A percentile compares a stretch with the other conserved stretches of the same genome.
Evolutionary conservation across 2,113 vertebrate species (phyloP).

Genomic region (Podarcis cretensis): DNA sequence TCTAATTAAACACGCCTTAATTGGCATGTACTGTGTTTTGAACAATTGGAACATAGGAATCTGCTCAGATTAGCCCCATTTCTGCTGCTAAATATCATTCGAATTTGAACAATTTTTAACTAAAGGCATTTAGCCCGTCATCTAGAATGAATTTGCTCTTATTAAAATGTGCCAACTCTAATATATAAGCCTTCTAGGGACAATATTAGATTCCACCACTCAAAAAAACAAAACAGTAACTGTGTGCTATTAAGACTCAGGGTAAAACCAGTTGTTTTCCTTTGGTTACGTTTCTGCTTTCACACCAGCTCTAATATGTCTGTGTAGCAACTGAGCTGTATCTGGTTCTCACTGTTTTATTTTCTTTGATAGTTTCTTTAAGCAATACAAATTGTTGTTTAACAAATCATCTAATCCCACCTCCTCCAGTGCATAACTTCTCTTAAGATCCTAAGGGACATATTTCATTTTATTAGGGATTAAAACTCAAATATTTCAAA

Average conservation of each 20-base stretch:
- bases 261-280: neutral
- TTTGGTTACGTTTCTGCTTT: neutral
- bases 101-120: neutral
- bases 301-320: neutral
- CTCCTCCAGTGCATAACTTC: neutral
- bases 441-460: neutral
- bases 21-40: neutral
- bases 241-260: neutral
- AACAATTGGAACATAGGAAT: neutral
- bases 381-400: neutral
- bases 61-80: neutral
- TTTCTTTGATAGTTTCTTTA: neutral
- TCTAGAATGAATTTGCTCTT: neutral
- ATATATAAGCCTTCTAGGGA: neutral
- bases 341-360: neutral
- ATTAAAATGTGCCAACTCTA: neutral
- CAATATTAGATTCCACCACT: neutral
- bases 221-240: neutral
- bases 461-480: neutral
- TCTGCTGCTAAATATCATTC: neutral
- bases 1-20: constrained; percentile 23
- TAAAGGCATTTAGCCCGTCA: neutral
- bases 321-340: neutral
- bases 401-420: neutral
- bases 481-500: neutral